A percentile compares a stretch with the other conserved stretches of the same genome.
phyloP scores from a whole-genome alignment of 2,797 vertebrate species.

The Spondyliosoma cantharus region DNA sequence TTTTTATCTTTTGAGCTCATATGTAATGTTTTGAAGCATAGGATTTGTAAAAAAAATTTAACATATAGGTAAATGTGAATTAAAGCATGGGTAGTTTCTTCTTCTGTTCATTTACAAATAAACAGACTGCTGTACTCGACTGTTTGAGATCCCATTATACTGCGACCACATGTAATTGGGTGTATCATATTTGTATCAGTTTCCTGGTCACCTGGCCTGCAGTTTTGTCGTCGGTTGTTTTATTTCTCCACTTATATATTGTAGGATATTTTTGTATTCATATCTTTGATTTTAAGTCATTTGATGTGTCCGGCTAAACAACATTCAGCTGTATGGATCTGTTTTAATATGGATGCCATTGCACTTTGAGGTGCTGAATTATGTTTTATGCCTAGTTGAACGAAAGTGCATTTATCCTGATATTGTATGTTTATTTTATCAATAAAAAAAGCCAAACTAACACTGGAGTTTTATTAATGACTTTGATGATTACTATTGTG shows the following conservation, averaged over 20 bases:
- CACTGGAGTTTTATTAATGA: neutral
- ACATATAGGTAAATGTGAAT: constrained; percentile 27
- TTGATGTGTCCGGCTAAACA: constrained; percentile 18
- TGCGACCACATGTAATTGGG: neutral
- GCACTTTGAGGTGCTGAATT: constrained; percentile 65
- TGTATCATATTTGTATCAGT: neutral
- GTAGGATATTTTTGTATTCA: constrained; percentile 45
- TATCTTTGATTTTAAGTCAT: constrained; percentile 43
- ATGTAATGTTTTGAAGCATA: constrained; percentile 6
- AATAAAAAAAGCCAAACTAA: constrained; percentile 67
- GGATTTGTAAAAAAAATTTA: no score
- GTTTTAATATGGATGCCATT: constrained; percentile 51
- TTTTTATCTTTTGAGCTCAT: constrained; percentile 22
- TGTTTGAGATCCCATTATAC: constrained; percentile 6
- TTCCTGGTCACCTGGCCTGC: neutral
- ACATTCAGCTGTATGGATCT: constrained; percentile 35
- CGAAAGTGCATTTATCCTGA: constrained; percentile 42
- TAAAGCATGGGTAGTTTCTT: neutral
- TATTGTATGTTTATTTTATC: constrained; percentile 72
- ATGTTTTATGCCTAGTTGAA: constrained; percentile 52
- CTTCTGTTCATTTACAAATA: neutral
- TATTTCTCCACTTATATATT: constrained; percentile 32
- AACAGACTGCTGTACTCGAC: neutral
- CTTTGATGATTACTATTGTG: neutral
- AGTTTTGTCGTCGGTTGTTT: constrained; percentile 28